Evolutionary conservation across 2,888 invertebrate genomes (phyloP).

Genomic region (Hipparchia semele): DNA sequence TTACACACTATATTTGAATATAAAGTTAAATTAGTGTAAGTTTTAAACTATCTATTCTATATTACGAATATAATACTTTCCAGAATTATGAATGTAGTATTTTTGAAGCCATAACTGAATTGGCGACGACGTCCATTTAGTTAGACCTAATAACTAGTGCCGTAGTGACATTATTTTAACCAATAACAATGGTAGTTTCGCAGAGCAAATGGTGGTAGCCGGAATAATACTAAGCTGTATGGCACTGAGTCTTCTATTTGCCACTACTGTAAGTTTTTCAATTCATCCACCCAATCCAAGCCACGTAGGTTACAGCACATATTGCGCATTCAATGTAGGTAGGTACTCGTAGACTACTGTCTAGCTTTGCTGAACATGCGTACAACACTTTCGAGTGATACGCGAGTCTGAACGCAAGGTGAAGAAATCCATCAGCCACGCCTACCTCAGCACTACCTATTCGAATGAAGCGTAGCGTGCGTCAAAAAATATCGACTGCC

Average conservation of each 20-base stretch:
- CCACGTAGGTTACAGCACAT: too few relatives aligned
- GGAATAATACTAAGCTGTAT: conserved; percentile 59
- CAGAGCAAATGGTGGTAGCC: conserved; percentile 64
- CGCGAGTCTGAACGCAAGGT: too few relatives aligned
- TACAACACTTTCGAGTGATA: too few relatives aligned
- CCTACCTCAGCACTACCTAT: too few relatives aligned
- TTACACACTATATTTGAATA: conserved; percentile 75
- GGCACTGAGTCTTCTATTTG: conserved; percentile 59
- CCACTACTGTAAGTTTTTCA: conserved; percentile 58
- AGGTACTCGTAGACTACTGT: too few relatives aligned
- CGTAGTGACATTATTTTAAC: neutral
- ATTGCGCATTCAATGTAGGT: too few relatives aligned
- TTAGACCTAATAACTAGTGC: neutral
- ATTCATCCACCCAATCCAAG: neutral
- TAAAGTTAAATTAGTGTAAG: conserved; percentile 72
- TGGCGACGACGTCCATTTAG: neutral
- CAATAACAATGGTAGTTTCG: conserved; percentile 53
- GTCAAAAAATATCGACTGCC: too few relatives aligned
- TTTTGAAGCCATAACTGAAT: neutral
- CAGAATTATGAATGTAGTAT: too few relatives aligned
- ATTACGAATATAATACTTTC: too few relatives aligned
- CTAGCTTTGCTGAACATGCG: too few relatives aligned
- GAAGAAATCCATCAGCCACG: too few relatives aligned
- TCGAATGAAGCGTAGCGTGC: too few relatives aligned
- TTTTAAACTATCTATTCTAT: conserved; percentile 26